Evolutionary conservation across 2,113 vertebrate genomes (phyloP).

Genomic region (Dicerorhinus sumatrensis): DNA sequence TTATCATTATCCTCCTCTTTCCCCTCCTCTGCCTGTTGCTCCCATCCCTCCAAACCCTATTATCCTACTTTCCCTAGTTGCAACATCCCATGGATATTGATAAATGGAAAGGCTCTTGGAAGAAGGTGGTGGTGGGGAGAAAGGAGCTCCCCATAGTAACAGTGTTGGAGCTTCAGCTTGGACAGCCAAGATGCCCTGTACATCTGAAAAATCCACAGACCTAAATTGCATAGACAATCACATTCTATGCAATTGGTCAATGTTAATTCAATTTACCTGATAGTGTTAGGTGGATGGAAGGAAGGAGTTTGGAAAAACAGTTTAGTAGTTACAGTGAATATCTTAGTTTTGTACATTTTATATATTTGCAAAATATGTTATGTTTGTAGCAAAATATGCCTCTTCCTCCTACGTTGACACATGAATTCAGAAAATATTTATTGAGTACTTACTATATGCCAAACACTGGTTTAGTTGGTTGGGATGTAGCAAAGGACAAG

Average conservation of each 20-base stretch:
- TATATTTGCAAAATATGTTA: not conserved
- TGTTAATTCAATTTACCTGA: constrained; percentile 15
- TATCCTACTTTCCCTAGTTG: not conserved
- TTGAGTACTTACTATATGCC: not conserved
- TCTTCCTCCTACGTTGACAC: not conserved
- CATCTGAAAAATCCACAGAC: not conserved
- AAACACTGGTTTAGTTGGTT: not conserved
- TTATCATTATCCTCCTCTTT: not conserved
- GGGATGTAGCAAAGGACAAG: not conserved
- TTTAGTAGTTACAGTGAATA: not conserved
- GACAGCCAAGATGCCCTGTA: not conserved
- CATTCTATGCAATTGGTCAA: not conserved
- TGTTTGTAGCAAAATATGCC: not conserved
- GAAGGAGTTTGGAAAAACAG: not conserved
- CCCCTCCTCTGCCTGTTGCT: not conserved
- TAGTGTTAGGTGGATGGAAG: not conserved
- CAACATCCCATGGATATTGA: not conserved
- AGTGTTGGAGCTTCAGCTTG: not conserved
- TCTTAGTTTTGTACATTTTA: not conserved
- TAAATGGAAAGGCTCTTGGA: not conserved
- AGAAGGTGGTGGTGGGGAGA: not conserved
- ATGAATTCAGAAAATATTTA: constrained; percentile 13
- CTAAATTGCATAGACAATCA: not conserved
- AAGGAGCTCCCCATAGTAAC: not conserved
- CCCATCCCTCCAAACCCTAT: not conserved